phyloP scores from a whole-genome alignment of 2,113 vertebrate species.

The Cettia cetti region DNA sequence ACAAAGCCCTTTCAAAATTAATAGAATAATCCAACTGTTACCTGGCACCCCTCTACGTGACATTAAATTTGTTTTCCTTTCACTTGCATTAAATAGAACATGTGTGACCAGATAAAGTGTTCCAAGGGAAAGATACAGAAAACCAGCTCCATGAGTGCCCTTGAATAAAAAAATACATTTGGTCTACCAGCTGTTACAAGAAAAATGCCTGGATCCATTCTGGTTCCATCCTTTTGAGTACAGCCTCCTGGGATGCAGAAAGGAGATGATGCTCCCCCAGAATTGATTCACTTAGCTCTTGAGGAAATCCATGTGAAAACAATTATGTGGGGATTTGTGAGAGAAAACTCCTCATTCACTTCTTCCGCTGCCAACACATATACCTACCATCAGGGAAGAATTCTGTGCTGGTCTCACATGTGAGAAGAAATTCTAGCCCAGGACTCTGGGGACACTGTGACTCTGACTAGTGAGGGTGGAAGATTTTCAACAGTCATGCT shows the following conservation, averaged over 20 bases:
- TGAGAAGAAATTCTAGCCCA: neutral
- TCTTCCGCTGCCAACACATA: fast-evolving
- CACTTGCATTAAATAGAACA: neutral
- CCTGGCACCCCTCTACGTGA: neutral
- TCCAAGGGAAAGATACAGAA: neutral
- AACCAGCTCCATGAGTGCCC: neutral
- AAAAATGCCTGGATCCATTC: neutral
- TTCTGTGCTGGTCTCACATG: neutral
- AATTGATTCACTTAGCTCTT: neutral
- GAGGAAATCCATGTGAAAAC: neutral
- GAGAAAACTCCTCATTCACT: neutral
- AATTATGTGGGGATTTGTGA: neutral
- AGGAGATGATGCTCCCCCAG: neutral
- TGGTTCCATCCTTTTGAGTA: neutral
- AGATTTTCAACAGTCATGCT: neutral
- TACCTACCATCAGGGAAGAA: neutral
- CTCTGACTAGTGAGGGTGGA: neutral
- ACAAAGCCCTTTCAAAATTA: neutral
- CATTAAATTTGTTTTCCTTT: neutral
- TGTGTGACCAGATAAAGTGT: neutral
- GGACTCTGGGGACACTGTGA: neutral
- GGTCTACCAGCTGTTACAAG: neutral
- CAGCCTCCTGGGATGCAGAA: neutral
- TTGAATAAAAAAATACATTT: neutral
- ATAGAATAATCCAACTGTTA: neutral